A percentile compares a stretch with the other conserved stretches of the same genome.
phyloP scores from a whole-genome alignment of 2,797 vertebrate species.

The Heteromormyrus szaboi region DNA sequence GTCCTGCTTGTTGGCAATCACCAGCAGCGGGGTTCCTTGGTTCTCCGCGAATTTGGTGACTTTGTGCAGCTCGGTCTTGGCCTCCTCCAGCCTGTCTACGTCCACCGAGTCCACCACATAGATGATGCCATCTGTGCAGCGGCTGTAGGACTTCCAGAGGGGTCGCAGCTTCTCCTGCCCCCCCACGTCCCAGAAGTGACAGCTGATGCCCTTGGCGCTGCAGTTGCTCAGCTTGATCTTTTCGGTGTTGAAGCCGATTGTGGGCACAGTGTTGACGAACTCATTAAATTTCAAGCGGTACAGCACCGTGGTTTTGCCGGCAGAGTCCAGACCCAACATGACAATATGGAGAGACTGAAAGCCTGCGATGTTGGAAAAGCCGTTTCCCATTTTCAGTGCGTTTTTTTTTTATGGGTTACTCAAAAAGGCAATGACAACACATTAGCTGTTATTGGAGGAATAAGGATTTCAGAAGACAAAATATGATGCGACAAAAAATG shows the following conservation, averaged over 20 bases:
- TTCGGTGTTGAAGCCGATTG: conserved; percentile 97
- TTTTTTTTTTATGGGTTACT: neutral
- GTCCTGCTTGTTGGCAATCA: conserved; percentile 98
- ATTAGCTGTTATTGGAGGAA: neutral
- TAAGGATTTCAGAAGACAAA: neutral
- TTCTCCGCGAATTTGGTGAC: conserved; percentile 94
- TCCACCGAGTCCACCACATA: conserved; percentile 98
- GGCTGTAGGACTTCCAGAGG: conserved; percentile 97
- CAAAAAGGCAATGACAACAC: neutral
- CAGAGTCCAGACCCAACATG: conserved; percentile 94
- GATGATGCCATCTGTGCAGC: conserved; percentile 95
- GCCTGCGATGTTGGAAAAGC: conserved; percentile 84
- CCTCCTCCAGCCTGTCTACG: conserved; percentile 87
- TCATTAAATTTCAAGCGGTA: conserved; percentile 95
- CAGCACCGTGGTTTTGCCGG: conserved; percentile 92
- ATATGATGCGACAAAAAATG: neutral
- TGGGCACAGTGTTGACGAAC: conserved; percentile 96
- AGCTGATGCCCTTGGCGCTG: conserved; percentile 88
- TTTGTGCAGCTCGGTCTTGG: conserved; percentile 91
- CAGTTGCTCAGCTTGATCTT: conserved; percentile 85
- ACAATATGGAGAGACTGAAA: conserved; percentile 96
- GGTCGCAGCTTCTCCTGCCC: conserved; percentile 96
- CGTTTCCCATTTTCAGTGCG: conserved; percentile 78
- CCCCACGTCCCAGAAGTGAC: conserved; percentile 97
- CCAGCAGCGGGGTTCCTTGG: conserved; percentile 89